Evolutionary conservation across 2,888 invertebrate species (phyloP), one percentile per base, ranked within the genome.

Genomic region (Drosophila suboccidentalis): DNA sequence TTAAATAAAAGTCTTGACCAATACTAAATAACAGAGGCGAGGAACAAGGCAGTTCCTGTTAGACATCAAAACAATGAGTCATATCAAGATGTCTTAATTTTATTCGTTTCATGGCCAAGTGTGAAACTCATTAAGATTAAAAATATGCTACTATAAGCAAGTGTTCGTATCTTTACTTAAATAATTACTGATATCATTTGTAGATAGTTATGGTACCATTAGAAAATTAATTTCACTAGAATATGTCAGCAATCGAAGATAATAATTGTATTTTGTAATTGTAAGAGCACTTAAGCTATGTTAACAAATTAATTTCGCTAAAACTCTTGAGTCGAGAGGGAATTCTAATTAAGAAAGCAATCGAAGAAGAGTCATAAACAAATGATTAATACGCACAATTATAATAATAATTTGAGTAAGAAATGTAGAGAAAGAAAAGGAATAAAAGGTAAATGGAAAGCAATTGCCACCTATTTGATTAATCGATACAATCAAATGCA

Each of bases 401-500:
- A 36, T 36, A 57, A 22, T 55, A 55, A 61, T 44, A 50, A 59
- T 19, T 26, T 47, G 41, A 36, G 41, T 10, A 32, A 17, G 13
- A 36, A 36, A 36, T 15, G 4, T 5, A 15, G 17, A 4, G 17
- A 47, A 34, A 17, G 6, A 34, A 50, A 34, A 13, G 39, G 41
- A 47, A 38, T n/a, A 4, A 29, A 44, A 53, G 55, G 61, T 71
- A 50, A 61, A 44, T 55, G 47, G 54, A 49, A 55, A 54, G 63
- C 74, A 76, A 76, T 76, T 59, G 67, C 64, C 63, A 50, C 36
- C 60, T 53, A 47, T 62, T 65, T 76, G 79, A 76, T 76, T 78
- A 76, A 76, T 76, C 75, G 76, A 60, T 47, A 59, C 61, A 62
- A 77, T 78, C 66, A 77, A 77, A 78, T 57, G 57, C 75, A 77